Base-by-base conservation (phyloP, 2,888 invertebrate genomes). In the Lathronympha strigana region DNA sequence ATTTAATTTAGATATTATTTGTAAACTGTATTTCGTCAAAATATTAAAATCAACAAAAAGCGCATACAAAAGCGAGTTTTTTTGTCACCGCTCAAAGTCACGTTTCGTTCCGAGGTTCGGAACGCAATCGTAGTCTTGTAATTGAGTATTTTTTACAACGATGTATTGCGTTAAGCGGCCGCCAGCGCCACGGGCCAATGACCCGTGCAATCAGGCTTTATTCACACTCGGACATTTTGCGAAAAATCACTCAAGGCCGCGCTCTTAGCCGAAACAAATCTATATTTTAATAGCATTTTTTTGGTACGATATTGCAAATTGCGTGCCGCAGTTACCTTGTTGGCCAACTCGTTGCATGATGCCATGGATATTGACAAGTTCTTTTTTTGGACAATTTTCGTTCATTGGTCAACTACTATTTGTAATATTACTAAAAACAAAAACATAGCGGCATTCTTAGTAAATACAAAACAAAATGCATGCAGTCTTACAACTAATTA, bases 231-330 rank as follows among this genome's bases (percentile, higher is more conserved):
- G 70, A 67, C 67, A 73, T 72, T 87, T 87, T 82, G 86, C 87
- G 86, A 87, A 88, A 88, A 83, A 80, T 74, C 67, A 73, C 68
- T 74, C 87, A 90, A 90, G 90, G 90, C 81, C 84, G 72, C 75
- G 78, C 74, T 78, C 80, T 83, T 81, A 82, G 80, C 81, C 86
- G 90, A 84, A 82, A 87, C 90, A 84, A 90, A 90, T 90, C 84
- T 84, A 82, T 82, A 81, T 80, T 80, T 86, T 84, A 83, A 82
- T 82, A 83, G 78, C 75, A 72, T 81, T 81, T 79, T 76, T 76
- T 76, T 74, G 72, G 68, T 47, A 50, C 51, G 66, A 67, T 78
- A 75, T 82, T 78, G 84, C 84, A 80, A 79, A 67, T 87, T 86
- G 87, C 88, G 87, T 87, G 84, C 78, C 69, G 68, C 54, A 54